Evolutionary conservation across 2,888 invertebrate species (phyloP).

Genomic region (Synergus umbraculus): DNA sequence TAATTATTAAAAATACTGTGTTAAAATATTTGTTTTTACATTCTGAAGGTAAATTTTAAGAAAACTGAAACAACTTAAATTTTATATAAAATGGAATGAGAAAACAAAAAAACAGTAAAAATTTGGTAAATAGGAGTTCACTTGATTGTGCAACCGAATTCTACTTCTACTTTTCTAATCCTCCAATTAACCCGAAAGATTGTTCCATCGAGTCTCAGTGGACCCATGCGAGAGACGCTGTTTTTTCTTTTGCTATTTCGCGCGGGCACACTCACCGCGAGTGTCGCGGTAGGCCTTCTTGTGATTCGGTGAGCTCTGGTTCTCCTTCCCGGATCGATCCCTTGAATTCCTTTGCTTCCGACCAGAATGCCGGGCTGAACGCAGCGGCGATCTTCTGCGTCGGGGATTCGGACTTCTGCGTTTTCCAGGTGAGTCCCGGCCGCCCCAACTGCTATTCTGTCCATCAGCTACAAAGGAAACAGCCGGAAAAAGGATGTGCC

Average conservation of each 20-base stretch:
- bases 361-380: slow-evolving; percentile 55
- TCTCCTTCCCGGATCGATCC: slow-evolving; percentile 61
- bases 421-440: slow-evolving; percentile 71
- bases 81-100: not conserved
- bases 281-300: slow-evolving; percentile 65
- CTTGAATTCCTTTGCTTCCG: slow-evolving; percentile 67
- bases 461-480: slow-evolving; percentile 73
- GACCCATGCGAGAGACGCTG: slow-evolving; percentile 19
- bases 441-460: slow-evolving; percentile 75
- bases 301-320: slow-evolving; percentile 61
- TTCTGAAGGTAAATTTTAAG: not conserved
- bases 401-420: slow-evolving; percentile 63
- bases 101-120: slow-evolving; percentile 13
- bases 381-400: slow-evolving; percentile 65
- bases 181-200: not conserved
- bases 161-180: not conserved
- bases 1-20: no score
- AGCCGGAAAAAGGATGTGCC: slow-evolving; percentile 69
- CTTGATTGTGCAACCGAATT: not conserved
- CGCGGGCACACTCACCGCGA: slow-evolving; percentile 70
- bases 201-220: slow-evolving; percentile 18
- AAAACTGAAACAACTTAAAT: no score
- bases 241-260: slow-evolving; percentile 44
- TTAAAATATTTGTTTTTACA: not conserved
- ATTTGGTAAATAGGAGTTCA: slow-evolving; percentile 18